These are phyloP conservation scores for Drosophila suboccidentalis DNA, from an alignment of 2,888 invertebrate species.

Conservation along the genomic window DNA sequence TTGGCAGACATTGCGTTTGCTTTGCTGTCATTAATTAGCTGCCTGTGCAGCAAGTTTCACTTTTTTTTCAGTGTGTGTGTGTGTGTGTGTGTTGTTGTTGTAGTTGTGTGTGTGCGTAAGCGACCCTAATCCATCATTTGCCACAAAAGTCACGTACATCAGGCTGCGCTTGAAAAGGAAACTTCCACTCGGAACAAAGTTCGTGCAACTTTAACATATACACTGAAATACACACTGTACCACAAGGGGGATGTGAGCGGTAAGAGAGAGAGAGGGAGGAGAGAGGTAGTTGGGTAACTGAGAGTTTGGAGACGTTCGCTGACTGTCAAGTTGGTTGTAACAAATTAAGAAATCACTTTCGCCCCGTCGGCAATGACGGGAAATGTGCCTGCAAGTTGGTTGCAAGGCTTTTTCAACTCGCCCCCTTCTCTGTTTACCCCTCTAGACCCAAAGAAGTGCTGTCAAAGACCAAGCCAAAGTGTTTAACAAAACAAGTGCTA, in stretches of 20 bases:
- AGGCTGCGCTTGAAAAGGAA: slow-evolving; percentile 62
- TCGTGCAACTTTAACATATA: slow-evolving; percentile 49
- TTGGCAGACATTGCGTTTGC: slow-evolving; percentile 16
- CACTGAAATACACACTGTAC: slow-evolving; percentile 9
- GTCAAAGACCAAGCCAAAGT: slow-evolving; percentile 39
- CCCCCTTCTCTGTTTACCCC: not conserved
- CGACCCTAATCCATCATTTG: slow-evolving; percentile 77
- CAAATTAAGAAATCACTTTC: slow-evolving; percentile 83
- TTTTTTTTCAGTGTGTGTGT: slow-evolving; percentile 45
- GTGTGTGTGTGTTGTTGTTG: not conserved
- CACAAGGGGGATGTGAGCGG: not conserved
- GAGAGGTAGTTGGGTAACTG: not conserved
- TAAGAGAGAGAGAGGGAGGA: not conserved
- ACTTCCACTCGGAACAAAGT: slow-evolving; percentile 67
- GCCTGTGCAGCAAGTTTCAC: slow-evolving; percentile 68
- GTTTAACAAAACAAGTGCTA: slow-evolving; percentile 49
- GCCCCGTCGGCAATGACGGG: slow-evolving; percentile 41
- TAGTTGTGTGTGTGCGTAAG: not conserved
- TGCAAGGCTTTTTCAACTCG: slow-evolving; percentile 19
- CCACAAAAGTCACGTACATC: slow-evolving; percentile 76
- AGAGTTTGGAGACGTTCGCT: not conserved
- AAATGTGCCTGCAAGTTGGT: slow-evolving; percentile 34
- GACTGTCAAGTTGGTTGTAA: slow-evolving; percentile 64
- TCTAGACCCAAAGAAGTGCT: not conserved
- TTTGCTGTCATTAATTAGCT: slow-evolving; percentile 67